Evolutionary conservation across 1,140 invertebrate genomes (phyloP).

Genomic region (Heterodera carotae): DNA sequence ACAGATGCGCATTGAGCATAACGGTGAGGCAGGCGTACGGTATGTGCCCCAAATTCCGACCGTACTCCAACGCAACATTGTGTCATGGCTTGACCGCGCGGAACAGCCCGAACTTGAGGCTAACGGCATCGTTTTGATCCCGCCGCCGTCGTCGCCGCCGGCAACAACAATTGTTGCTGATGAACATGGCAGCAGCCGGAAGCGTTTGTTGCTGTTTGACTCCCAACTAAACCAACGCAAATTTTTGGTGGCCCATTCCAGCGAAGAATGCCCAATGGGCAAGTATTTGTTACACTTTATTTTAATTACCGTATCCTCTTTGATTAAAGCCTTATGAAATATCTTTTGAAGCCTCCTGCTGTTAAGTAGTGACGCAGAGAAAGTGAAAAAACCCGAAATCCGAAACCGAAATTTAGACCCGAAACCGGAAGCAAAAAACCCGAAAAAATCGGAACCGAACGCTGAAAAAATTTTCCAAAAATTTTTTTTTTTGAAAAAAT

Average conservation of each 20-base stretch:
- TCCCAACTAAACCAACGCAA: slow-evolving; percentile 61
- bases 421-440: no score
- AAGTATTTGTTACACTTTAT: neutral
- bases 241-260: slow-evolving; percentile 58
- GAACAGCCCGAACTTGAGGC: slow-evolving; percentile 72
- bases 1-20: slow-evolving; percentile 75
- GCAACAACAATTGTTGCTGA: no score
- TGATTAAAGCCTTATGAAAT: no score
- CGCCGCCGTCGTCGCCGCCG: neutral
- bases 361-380: no score
- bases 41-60: slow-evolving; percentile 78
- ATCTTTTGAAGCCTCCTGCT: no score
- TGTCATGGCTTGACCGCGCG: slow-evolving; percentile 76
- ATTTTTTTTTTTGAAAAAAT: no score
- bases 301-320: no score
- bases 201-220: slow-evolving; percentile 53
- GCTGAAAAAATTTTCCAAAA: no score
- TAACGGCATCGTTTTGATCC: slow-evolving; percentile 68
- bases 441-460: no score
- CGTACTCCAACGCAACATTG: slow-evolving; percentile 82
- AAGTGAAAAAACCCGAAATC: no score
- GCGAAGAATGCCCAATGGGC: slow-evolving; percentile 54
- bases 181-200: neutral
- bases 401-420: no score
- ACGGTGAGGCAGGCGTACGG: slow-evolving; percentile 82